Percentiles rank a stretch among this genome's conserved stretches.
Conservation (phyloP, 2,888 invertebrate genomes). For the Himalopsyche kuldschensis region DNA sequence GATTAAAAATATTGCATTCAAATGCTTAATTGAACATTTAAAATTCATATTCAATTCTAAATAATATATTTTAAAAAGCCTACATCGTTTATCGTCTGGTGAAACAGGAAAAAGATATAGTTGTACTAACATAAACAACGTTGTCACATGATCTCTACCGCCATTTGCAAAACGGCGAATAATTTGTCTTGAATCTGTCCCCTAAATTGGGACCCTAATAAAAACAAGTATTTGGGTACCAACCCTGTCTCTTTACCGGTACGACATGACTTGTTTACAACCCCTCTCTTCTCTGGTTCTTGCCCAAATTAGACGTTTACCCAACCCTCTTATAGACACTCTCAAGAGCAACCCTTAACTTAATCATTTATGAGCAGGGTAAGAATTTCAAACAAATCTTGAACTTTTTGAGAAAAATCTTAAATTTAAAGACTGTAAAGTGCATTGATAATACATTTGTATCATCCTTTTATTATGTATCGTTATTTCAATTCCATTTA, state of each 20-base stretch:
- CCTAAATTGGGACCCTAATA: neutral
- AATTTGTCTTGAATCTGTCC: neutral
- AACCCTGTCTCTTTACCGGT: neutral
- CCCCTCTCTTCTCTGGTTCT: conserved; percentile 13
- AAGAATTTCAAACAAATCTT: too few relatives aligned
- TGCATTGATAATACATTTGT: too few relatives aligned
- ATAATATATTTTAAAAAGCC: neutral
- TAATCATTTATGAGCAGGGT: neutral
- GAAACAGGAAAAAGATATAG: neutral
- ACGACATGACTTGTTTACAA: neutral
- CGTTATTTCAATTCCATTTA: too few relatives aligned
- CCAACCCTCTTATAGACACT: conserved; percentile 6
- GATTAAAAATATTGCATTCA: too few relatives aligned
- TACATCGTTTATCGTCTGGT: neutral
- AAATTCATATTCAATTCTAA: too few relatives aligned
- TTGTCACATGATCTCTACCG: neutral
- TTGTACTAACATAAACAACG: neutral
- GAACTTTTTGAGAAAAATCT: too few relatives aligned
- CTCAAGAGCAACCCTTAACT: neutral
- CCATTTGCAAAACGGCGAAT: neutral
- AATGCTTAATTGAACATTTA: too few relatives aligned
- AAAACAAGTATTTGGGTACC: neutral
- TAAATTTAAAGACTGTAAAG: too few relatives aligned
- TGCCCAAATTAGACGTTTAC: conserved; percentile 35
- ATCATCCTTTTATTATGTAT: too few relatives aligned